Evolutionary conservation across 2,888 invertebrate genomes (phyloP), one percentile per base, ranked within the genome.

Genomic region (Heliconius erato): DNA sequence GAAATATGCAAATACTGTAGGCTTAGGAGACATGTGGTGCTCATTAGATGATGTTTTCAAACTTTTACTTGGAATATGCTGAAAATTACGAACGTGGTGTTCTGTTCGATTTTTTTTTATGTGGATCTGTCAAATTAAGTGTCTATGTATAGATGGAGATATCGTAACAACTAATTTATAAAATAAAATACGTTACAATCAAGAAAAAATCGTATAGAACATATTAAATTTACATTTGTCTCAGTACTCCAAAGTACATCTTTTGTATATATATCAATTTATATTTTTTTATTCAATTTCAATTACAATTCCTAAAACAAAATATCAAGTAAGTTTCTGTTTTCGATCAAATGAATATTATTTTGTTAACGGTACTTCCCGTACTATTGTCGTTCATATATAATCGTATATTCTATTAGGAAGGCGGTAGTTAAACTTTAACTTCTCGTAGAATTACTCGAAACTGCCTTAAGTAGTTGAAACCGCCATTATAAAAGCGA

Each of bases 1-100:
- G 84, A 82, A 82, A 85, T 86, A 87, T 88, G 86, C 83, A 86
- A 87, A 88, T 76, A 44, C 26, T 16, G 67, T 67, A 54, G 81
- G 67, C 80, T 71, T 71, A 71, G 80, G 77, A 74, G 79, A 71
- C 82, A 79, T 69, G 81, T 80, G 83, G 67, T 84, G 83, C 83
- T 84, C 84, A 83, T 85, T 84, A 86, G 81, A 79, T 85, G 85
- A 86, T 85, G 81, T 83, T 84, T 82, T 82, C 65, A 63, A 68
- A 80, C 49, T 79, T 44, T 54, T 81, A 35, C 79, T 40, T 26
- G 32, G 68, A 77, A 79, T 80, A 63, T 68, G 49, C 32, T 65
- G 79, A 6, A 63, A 76, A 83, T 81, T 74, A 19, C 2, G 28
- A 28, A 54, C 7, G 19, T 26, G 11, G 28, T 63, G 11, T 63